Evolutionary conservation across 2,797 vertebrate species (phyloP), one percentile per base, ranked within the genome.

Genomic region (Siniperca obscura): DNA sequence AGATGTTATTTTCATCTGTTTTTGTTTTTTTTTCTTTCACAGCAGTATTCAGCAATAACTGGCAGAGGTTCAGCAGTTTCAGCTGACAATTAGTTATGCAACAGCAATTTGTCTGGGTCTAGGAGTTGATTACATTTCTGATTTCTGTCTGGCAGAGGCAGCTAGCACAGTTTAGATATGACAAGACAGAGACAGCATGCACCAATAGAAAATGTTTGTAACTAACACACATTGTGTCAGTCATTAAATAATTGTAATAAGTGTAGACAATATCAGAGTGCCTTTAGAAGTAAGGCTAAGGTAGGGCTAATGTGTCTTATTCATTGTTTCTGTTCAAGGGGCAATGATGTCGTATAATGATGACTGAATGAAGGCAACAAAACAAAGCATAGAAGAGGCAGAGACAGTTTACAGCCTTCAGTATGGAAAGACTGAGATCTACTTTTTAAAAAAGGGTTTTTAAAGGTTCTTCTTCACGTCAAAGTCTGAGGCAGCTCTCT

Each of bases 21-120:
- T 82, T 44, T 25, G 2, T 9, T 25, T 65, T 57, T 57, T 27
- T 56, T 46, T 16, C 12, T 25, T 50, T 76, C 52, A 57, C 78
- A 83, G 72, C n/a, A 7, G 76, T 46, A 59, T 80, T 70, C 12
- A 0, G 78, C 66, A 86, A 67, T 74, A 87, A 74, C 21, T 22
- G 82, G 62, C 70, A 78, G 62, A 83, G 68, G 56, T 80, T 87
- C 80, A 75, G 52, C 69, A 68, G 65, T 68, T 85, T 87, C 87
- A 84, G n/a, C 68, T 83, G 74, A 83, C 78, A 89, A 93, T 93
- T 90, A 91, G 89, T 90, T 90, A 88, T 22, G 82, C 88, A 91
- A 83, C 82, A 92, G 87, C 1, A 48, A 77, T 82, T 91, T 78
- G 38, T 85, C 84, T 67, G 83, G 40, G 57, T 79, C 78, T 27